Evolutionary conservation across 2,888 invertebrate species (phyloP), one percentile per base, ranked within the genome.

Genomic region (Lissonota sp.): DNA sequence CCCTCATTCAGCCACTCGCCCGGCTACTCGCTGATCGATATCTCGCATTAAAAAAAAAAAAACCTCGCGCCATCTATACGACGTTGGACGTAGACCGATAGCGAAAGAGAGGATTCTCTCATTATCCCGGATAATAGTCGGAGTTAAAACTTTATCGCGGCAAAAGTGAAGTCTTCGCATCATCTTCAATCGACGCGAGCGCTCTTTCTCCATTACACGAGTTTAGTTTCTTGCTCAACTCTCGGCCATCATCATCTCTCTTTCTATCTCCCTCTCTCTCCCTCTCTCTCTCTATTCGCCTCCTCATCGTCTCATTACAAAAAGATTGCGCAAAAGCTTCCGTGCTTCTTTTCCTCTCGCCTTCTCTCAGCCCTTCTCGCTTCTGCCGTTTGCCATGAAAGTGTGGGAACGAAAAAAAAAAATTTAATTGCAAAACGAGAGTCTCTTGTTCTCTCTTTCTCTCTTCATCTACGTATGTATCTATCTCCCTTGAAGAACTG

Each of bases 21-120:
- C 71, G 51, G 51, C 71, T 57, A 83, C 67, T 70, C 73, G 69
- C 75, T 82, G 84, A 86, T 87, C 87, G 80, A 86, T 87, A 88
- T 84, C 84, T 79, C 77, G 83, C 71, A 82, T 85, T 84, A 80
- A 80, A 84, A 55, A 64, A 70, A 60, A 66, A 63, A 71, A 79
- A 69, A 69, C 58, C 57, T 75, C 5, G 67, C 75, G 66, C 62
- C 62, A 62, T 71, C 63, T 63, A 67, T 75, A 75, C 75, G 72
- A 58, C 62, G 62, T 63, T 71, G 44, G 70, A 62, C 40, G 53
- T 51, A 66, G 73, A 69, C 73, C 60, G 70, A 78, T 66, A 71
- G 74, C 46, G 64, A 74, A 60, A 60, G 12, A 74, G 71, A 57
- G 67, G 71, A 76, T 75, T 72, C 78, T 75, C 75, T 82, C 79